Percentiles rank a stretch among this genome's conserved stretches.
Conservation (phyloP, 2,113 vertebrate species). For the Urocolius indicus region DNA sequence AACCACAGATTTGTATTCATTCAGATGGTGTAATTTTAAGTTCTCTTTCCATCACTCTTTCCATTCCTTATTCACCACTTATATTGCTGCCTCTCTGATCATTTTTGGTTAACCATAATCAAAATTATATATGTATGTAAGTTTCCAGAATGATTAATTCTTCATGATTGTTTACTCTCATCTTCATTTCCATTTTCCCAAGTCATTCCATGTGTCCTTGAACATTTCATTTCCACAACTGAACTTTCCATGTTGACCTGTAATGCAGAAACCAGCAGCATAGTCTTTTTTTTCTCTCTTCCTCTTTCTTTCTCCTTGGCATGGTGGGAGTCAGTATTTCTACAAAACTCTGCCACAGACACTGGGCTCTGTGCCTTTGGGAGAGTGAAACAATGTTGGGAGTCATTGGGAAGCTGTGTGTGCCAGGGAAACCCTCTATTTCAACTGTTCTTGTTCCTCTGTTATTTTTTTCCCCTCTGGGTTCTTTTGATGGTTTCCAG, state of each 20-base stretch:
- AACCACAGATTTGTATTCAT: background rate
- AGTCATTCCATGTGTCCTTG: background rate
- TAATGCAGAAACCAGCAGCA: background rate
- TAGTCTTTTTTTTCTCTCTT: background rate
- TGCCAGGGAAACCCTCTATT: constrained; percentile 58
- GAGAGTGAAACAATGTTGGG: constrained; percentile 1
- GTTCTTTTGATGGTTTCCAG: constrained; percentile 57
- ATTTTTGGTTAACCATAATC: background rate
- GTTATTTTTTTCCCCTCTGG: constrained; percentile 31
- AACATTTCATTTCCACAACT: constrained; percentile 22
- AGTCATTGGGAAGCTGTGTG: constrained; percentile 28
- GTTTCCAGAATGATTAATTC: background rate
- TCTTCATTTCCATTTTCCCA: constrained; percentile 6
- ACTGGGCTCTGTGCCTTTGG: constrained; percentile 42
- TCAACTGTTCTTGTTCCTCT: constrained; percentile 23
- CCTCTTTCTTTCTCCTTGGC: constrained; percentile 26
- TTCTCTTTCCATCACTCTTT: background rate
- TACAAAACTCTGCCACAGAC: constrained; percentile 21
- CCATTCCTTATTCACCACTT: background rate
- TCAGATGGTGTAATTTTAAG: background rate
- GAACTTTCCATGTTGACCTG: background rate
- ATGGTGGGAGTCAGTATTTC: background rate
- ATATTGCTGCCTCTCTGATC: background rate
- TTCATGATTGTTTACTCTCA: background rate
- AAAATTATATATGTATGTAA: background rate